Base-by-base conservation (phyloP, 2,888 invertebrate species). In the Ormia ochracea region DNA sequence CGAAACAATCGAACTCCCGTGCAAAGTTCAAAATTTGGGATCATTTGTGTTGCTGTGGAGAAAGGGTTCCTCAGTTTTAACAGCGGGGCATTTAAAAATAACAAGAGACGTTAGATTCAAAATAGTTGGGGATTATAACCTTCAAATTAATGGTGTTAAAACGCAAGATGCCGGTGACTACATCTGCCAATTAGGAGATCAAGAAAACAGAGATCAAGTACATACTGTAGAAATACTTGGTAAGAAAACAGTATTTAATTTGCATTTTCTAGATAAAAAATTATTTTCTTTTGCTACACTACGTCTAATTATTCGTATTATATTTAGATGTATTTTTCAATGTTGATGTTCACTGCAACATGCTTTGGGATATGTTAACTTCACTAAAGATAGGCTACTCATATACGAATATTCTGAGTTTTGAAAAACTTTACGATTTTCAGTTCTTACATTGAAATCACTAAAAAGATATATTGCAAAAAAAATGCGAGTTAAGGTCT, bases 1-100 rank as follows among this genome's bases (percentile, higher is more conserved):
- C 4, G 95, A 95, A 87, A 94, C 94, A 0, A 91, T 95, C 59
- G 92, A 94, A 56, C 90, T 95, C 74, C 95, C 95, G 7, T 95
- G 95, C 84, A 94, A 95, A 89, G 94, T 95, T 10, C 94, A 95
- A 87, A 94, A 95, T 88, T 90, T 95, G 84, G 90, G 93, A 1
- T 92, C 92, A 1, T 91, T 93, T 85, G 93, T 94, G 50, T 88
- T 94, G 54, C 89, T 94, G 45, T 94, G 94, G 94, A 89, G 94
- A 65, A 91, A 94, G 38, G 94, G 94, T 0, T 92, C 93, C 0
- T 92, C 93, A 0, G 94, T 94, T 6, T 90, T 94, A 58, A 93
- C 94, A 0, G 94, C 94, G 0, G 93, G 93, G 12, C 93, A 93
- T 83, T 91, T 94, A 41, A 94, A 94, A 92, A 93, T 94, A 79